phyloP scores from a whole-genome alignment of 2,888 invertebrate species.

The Buathra laborator region DNA sequence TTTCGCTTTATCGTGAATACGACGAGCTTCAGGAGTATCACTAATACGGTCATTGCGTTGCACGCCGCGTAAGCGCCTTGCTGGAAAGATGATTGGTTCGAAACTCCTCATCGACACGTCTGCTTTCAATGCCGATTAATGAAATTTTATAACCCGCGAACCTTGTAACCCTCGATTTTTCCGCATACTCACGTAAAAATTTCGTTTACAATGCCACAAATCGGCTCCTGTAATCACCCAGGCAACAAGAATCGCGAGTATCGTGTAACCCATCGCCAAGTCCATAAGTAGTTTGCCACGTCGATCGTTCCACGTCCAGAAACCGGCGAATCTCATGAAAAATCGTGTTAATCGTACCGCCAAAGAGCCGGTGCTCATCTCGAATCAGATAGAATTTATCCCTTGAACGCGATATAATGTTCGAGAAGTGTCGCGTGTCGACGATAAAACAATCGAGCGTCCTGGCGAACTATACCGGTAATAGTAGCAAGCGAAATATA shows the following conservation, averaged over 20 bases:
- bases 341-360: slow-evolving; percentile 67
- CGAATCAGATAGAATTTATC: slow-evolving; percentile 3
- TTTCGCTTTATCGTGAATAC: slow-evolving; percentile 57
- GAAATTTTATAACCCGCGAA: neutral
- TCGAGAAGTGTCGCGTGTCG: slow-evolving; percentile 29
- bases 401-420: neutral
- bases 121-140: neutral
- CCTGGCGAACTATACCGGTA: slow-evolving; percentile 42
- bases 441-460: slow-evolving; percentile 7
- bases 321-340: slow-evolving; percentile 69
- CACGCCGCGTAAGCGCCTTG: slow-evolving; percentile 66
- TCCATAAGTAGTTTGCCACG: slow-evolving; percentile 51
- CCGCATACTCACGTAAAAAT: slow-evolving; percentile 69
- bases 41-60: slow-evolving; percentile 65
- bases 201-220: slow-evolving; percentile 57
- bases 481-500: slow-evolving; percentile 22
- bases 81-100: slow-evolving; percentile 46
- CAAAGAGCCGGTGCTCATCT: slow-evolving; percentile 11
- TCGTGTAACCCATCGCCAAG: slow-evolving; percentile 56
- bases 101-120: neutral
- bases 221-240: slow-evolving; percentile 52
- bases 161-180: neutral
- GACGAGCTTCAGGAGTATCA: slow-evolving; percentile 60
- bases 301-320: slow-evolving; percentile 65
- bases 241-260: slow-evolving; percentile 51